Percentiles rank a stretch among this genome's conserved stretches.
Conservation (phyloP, 37 sponge, comb jelly and placozoan genomes). For the Halisarca cf. caerulea region DNA sequence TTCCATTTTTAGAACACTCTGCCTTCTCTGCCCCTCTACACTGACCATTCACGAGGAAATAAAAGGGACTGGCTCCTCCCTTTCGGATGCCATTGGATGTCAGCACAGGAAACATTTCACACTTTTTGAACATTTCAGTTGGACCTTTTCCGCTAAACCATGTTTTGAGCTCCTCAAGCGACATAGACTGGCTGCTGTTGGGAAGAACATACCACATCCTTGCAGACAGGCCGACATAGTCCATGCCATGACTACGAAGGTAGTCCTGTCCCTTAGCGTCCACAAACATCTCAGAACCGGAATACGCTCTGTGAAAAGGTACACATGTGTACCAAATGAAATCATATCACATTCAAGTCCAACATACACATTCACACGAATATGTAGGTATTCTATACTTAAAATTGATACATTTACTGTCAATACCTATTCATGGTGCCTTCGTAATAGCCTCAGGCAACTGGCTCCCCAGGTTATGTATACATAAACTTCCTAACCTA, state of each 20-base stretch:
- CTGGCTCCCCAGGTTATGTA: no score
- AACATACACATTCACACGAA: no score
- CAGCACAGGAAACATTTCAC: neutral
- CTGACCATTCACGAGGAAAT: constrained; percentile 3
- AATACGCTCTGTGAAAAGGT: neutral
- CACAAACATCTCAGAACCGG: neutral
- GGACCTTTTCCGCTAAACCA: constrained; percentile 17
- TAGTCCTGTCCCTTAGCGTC: neutral
- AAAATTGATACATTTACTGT: neutral
- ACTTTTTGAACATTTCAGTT: neutral
- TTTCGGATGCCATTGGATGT: neutral
- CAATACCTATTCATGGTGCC: no score
- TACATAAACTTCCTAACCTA: no score
- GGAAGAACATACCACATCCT: constrained; percentile 6
- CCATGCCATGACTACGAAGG: constrained; percentile 7
- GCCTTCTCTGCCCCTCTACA: neutral
- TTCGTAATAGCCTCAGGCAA: no score
- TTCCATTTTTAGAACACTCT: constrained; percentile 1
- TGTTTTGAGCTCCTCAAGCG: constrained; percentile 4
- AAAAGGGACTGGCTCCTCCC: constrained; percentile 8
- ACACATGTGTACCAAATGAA: no score
- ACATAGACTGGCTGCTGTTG: neutral
- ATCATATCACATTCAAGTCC: no score
- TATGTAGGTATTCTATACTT: no score
- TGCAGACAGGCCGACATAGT: constrained; percentile 4